A percentile compares a stretch with the other conserved stretches of the same genome.
phyloP scores from a whole-genome alignment of 2,113 vertebrate genomes.

The Scatophagus argus region DNA sequence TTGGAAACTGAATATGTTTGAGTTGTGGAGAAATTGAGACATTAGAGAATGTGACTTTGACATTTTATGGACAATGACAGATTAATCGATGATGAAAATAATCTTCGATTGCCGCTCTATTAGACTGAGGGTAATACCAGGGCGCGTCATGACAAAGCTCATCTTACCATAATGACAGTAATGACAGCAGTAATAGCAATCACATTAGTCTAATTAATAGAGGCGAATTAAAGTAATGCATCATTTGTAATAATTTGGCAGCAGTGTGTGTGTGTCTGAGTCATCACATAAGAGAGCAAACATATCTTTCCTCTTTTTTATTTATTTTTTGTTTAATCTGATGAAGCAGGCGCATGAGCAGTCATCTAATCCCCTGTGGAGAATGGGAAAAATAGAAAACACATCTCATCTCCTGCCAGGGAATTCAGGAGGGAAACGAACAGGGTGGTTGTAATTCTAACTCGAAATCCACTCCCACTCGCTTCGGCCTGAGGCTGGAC shows the following conservation, averaged over 20 bases:
- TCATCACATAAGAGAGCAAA: constrained; percentile 41
- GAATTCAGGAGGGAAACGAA: constrained; percentile 35
- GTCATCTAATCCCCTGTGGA: constrained; percentile 23
- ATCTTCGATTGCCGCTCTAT: too few species aligned
- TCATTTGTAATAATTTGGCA: constrained; percentile 25
- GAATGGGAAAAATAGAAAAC: constrained; percentile 12
- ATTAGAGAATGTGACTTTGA: too few species aligned
- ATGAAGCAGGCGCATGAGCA: constrained; percentile 28
- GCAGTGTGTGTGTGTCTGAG: constrained; percentile 26
- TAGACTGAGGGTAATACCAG: neutral
- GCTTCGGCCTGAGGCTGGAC: constrained; percentile 1
- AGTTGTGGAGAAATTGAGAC: too few species aligned
- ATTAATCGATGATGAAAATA: too few species aligned
- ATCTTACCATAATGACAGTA: neutral
- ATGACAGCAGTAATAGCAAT: constrained; percentile 19
- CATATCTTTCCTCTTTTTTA: constrained; percentile 9
- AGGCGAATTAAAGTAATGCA: constrained; percentile 2
- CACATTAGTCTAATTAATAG: constrained; percentile 43
- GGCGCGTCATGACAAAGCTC: neutral
- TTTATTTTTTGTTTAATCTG: too few species aligned
- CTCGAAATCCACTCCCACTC: constrained; percentile 37
- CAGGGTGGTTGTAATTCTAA: neutral
- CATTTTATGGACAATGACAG: too few species aligned
- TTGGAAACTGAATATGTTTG: too few species aligned
- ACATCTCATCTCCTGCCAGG: constrained; percentile 44